A percentile compares a stretch with the other conserved stretches of the same genome.
phyloP scores from a whole-genome alignment of 2,113 vertebrate genomes.

The Cavia porcellus region DNA sequence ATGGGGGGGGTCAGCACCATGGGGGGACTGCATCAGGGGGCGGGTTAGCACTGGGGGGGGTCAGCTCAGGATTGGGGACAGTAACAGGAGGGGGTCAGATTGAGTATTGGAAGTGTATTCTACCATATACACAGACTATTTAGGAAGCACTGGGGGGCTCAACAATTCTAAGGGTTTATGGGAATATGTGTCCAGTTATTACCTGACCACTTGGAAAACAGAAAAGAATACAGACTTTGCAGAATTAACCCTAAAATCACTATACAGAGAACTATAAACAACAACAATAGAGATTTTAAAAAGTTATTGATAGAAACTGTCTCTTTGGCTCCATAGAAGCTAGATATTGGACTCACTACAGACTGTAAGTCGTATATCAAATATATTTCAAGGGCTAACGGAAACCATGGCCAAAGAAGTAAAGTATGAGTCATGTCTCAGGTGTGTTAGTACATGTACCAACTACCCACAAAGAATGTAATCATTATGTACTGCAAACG shows the following conservation, averaged over 20 bases:
- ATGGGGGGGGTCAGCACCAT: too few species aligned
- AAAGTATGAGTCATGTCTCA: background rate
- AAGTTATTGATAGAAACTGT: background rate
- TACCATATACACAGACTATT: background rate
- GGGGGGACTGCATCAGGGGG: too few species aligned
- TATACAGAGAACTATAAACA: background rate
- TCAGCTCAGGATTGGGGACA: too few species aligned
- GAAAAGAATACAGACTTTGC: background rate
- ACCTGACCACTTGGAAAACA: background rate
- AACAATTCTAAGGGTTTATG: background rate
- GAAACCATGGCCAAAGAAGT: too few species aligned
- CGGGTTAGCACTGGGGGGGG: too few species aligned
- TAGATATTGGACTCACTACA: background rate
- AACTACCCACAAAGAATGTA: background rate
- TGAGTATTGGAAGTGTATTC: background rate
- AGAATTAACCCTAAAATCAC: background rate
- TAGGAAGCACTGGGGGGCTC: background rate
- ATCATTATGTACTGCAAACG: background rate
- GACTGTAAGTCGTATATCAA: background rate
- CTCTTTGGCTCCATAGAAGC: background rate
- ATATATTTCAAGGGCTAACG: background rate
- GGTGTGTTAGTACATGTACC: background rate
- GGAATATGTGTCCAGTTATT: background rate
- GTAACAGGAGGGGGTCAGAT: too few species aligned
- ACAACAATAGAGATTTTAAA: background rate